A percentile compares a stretch with the other conserved stretches of the same genome.
Evolutionary conservation across 2,888 invertebrate species (phyloP).

Genomic region (Caenorhabditis wallacei): DNA sequence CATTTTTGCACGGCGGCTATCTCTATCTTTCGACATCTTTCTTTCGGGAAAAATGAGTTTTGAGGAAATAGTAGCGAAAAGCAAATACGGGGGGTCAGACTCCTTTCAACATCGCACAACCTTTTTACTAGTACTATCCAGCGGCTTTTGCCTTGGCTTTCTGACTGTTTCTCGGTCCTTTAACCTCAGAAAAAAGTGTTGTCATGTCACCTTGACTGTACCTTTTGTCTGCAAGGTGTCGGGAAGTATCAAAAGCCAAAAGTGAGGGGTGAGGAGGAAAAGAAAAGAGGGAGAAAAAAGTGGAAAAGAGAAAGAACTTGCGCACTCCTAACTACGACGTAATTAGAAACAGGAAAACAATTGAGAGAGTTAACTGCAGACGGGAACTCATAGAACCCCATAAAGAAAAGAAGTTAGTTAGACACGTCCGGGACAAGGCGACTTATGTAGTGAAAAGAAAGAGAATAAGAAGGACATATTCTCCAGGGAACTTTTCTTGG

Average conservation of each 20-base stretch:
- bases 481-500: conserved; percentile 30
- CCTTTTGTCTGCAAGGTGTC: conserved; percentile 34
- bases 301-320: conserved; percentile 1
- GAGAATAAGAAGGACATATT: background rate
- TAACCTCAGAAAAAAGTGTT: conserved; percentile 12
- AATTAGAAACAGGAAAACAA: conserved; percentile 53
- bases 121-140: conserved; percentile 12
- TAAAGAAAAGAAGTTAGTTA: conserved; percentile 30
- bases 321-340: conserved; percentile 27
- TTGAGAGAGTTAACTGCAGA: conserved; percentile 38
- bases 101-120: conserved; percentile 12
- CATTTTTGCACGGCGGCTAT: conserved; percentile 25
- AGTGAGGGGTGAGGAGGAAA: background rate
- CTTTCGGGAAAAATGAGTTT: conserved; percentile 1
- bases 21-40: conserved; percentile 14
- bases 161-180: background rate
- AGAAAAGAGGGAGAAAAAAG: background rate
- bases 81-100: conserved; percentile 22
- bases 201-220: conserved; percentile 44
- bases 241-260: conserved; percentile 39
- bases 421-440: conserved; percentile 21
- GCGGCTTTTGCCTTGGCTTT: conserved; percentile 10
- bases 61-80: conserved; percentile 20
- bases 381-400: conserved; percentile 15
- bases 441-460: conserved; percentile 13